Base-by-base conservation (phyloP, 2,888 invertebrate species). In the Hirtodrosophila cameraria region DNA sequence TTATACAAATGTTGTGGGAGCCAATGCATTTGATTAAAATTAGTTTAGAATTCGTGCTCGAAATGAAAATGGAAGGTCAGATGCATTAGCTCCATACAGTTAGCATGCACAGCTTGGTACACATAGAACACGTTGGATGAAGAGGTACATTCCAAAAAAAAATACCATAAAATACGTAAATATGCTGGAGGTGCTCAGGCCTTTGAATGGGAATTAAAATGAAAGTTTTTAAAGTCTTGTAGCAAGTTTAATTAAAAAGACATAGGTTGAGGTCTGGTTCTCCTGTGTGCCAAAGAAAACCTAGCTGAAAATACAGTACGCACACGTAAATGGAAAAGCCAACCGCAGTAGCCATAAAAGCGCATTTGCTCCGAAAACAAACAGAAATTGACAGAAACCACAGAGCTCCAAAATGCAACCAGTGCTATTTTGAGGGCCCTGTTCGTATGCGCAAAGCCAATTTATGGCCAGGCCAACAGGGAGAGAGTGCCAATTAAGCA, bases 91-190 rank as follows among this genome's bases (percentile, higher is more conserved):
- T 61, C 57, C 41, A 18, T 48, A 23, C 43, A n/a, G n/a, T n/a
- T 42, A 4, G 78, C 84, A 70, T 58, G 58, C 72, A 66, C 42
- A 64, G 49, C 30, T n/a, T n/a, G n/a, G 49, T 45, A 82, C 72
- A 80, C 49, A 36, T 28, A 53, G 49, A 67, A 46, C 42, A 48
- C 35, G 25, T 71, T 78, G 79, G 79, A 79, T 67, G 83, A 85
- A 80, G 79, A 80, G 79, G 79, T 54, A 53, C 86, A 85, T 75
- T 63, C 43, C 36, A 28, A 73, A 41, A 28, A 73, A 41, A 54
- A 27, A 60, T 62, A 70, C 54, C 52, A 57, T 50, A 65, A 79
- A 35, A 42, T 46, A 42, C 11, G 12, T 54, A 35, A 41, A 55
- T 20, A 52, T n/a, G n/a, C 39, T 63, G 63, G 38, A 64, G 53